These are phyloP conservation scores for Ophioderma brevispina DNA, from an alignment of 35 echinoderm and acorn worm genomes.

Conservation along the genomic window DNA sequence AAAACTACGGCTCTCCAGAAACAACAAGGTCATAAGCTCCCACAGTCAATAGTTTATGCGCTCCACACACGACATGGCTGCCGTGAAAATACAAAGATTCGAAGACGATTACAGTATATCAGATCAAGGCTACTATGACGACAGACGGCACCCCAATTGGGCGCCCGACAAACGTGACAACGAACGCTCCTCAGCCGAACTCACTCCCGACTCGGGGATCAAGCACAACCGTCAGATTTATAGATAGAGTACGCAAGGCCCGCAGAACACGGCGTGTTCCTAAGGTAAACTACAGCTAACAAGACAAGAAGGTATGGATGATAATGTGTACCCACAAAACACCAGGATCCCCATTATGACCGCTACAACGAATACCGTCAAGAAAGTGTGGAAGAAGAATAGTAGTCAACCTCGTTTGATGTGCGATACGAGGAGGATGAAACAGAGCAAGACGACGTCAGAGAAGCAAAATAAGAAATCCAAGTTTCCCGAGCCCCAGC, in stretches of 20 bases:
- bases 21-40: slow-evolving; percentile 1
- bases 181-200: slow-evolving; percentile 80
- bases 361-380: slow-evolving; percentile 55
- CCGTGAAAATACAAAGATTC: neutral
- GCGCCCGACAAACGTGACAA: slow-evolving; percentile 52
- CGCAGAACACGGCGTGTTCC: slow-evolving; percentile 34
- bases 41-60: neutral
- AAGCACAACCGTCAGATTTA: slow-evolving; percentile 92
- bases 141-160: slow-evolving; percentile 38
- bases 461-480: slow-evolving; percentile 85
- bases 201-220: slow-evolving; percentile 96
- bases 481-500: slow-evolving; percentile 48
- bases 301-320: slow-evolving; percentile 78
- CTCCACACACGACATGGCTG: neutral
- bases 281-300: slow-evolving; percentile 68
- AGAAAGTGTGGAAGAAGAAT: slow-evolving; percentile 55
- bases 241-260: slow-evolving; percentile 56
- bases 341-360: too few species aligned
- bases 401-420: slow-evolving; percentile 38
- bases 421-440: slow-evolving; percentile 67
- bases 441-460: slow-evolving; percentile 34
- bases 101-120: slow-evolving; percentile 34
- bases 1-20: too few species aligned
- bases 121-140: slow-evolving; percentile 39
- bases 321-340: slow-evolving; percentile 33